These are phyloP conservation scores for Zosterops borbonicus DNA, from an alignment of 2,113 vertebrate species.

Conservation along the genomic window DNA sequence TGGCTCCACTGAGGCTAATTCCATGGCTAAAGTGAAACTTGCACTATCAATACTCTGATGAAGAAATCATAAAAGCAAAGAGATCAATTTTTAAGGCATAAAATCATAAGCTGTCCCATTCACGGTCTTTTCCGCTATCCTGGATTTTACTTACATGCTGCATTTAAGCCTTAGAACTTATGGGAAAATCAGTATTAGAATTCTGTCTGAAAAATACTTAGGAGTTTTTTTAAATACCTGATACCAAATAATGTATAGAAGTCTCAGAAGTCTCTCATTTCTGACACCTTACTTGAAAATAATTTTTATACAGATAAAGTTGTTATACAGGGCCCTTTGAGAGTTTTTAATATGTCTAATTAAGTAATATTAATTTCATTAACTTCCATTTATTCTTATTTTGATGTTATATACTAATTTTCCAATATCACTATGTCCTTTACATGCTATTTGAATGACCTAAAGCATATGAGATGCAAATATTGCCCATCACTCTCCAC, in stretches of 20 bases:
- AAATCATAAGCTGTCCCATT: neutral
- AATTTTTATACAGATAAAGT: neutral
- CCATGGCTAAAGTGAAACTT: neutral
- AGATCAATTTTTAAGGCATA: neutral
- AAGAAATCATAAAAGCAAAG: neutral
- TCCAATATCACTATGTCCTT: neutral
- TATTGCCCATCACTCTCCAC: neutral
- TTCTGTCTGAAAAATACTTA: neutral
- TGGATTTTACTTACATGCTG: neutral
- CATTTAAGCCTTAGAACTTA: neutral
- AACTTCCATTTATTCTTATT: neutral
- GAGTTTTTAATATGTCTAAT: neutral
- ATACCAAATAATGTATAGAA: neutral
- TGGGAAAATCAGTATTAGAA: neutral
- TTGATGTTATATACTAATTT: neutral
- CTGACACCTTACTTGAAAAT: neutral
- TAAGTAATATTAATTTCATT: neutral
- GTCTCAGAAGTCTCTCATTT: neutral
- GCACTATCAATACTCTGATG: neutral
- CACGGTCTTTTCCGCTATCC: neutral
- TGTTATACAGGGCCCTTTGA: neutral
- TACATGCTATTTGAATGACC: neutral
- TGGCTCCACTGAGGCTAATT: neutral
- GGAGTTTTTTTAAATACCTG: neutral
- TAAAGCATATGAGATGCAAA: neutral